Base-by-base conservation (phyloP, 2,888 invertebrate genomes). In the Luperina testacea region DNA sequence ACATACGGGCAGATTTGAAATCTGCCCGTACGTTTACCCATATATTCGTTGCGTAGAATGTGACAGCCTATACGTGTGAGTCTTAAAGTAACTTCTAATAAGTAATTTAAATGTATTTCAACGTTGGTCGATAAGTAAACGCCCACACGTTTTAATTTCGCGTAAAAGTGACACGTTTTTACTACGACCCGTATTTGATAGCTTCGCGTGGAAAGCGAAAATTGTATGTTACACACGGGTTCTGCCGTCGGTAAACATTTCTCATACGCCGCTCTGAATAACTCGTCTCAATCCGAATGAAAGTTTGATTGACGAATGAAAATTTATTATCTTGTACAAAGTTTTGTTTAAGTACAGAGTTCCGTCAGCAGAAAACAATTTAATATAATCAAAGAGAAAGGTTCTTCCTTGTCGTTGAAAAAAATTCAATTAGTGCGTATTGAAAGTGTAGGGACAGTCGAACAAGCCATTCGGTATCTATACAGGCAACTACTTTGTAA, bases 81-180 rank as follows among this genome's bases (percentile, higher is more conserved):
- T n/a, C 38, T 20, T 27, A 53, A 48, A 15, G 6, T 6, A 42
- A 27, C 15, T 15, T 45, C 20, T 42, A 9, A 32, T n/a, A 57
- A 77, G 61, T 77, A 53, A 72, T 72, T 51, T 13, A 42, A 78
- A 81, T 53, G 17, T 78, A 24, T 71, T 67, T 83, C 48, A 45
- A 72, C 65, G 45, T 65, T 68, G 48, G 24, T 68, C 68, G 45
- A 74, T 83, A 83, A 79, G 63, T 74, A 63, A 38, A 64, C 70
- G 51, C 87, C 86, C 75, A 87, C 76, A 77, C 72, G 77, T 80
- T 89, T 90, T 88, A 90, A 90, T 89, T 88, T 89, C 74, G 71
- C 73, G 81, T 82, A 82, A 87, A 87, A 89, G 87, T 85, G 72
- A 82, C 85, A 77, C 79, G 81, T 82, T 89, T 91, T 91, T 89